Percentiles rank a stretch among this genome's conserved stretches.
phyloP scores from a whole-genome alignment of 2,888 invertebrate species.

The Mythimna impura region DNA sequence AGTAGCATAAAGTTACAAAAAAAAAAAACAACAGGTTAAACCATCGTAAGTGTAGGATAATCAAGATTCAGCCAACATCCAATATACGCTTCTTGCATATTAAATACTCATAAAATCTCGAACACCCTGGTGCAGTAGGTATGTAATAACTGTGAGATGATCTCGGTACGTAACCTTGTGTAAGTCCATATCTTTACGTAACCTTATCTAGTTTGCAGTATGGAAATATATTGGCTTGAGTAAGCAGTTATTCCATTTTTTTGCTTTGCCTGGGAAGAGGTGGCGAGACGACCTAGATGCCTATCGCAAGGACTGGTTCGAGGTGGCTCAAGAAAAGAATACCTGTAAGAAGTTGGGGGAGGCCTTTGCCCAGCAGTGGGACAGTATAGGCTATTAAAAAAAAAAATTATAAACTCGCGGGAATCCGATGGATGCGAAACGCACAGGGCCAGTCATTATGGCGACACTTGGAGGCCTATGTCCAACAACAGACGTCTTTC shows the following conservation, averaged over 20 bases:
- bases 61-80: slow-evolving; percentile 36
- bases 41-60: not conserved
- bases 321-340: too few relatives aligned
- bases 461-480: too few relatives aligned
- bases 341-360: too few relatives aligned
- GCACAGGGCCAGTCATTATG: too few relatives aligned
- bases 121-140: slow-evolving; percentile 32
- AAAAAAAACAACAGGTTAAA: slow-evolving; percentile 3
- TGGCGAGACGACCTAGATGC: too few relatives aligned
- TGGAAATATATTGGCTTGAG: slow-evolving; percentile 12
- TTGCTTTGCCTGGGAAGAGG: too few relatives aligned
- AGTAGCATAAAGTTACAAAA: not conserved
- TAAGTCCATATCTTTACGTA: slow-evolving; percentile 26
- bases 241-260: slow-evolving; percentile 5
- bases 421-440: too few relatives aligned
- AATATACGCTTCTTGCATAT: slow-evolving; percentile 36
- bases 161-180: slow-evolving; percentile 32
- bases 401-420: too few relatives aligned
- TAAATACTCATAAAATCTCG: slow-evolving; percentile 48
- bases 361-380: too few relatives aligned
- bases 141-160: slow-evolving; percentile 39
- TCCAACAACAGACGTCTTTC: too few relatives aligned
- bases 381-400: too few relatives aligned
- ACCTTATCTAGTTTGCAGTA: slow-evolving; percentile 21
- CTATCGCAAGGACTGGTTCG: too few relatives aligned